Evolutionary conservation across 2,113 vertebrate genomes (phyloP), one percentile per base, ranked within the genome.

Genomic region (Delphinapterus leucas): DNA sequence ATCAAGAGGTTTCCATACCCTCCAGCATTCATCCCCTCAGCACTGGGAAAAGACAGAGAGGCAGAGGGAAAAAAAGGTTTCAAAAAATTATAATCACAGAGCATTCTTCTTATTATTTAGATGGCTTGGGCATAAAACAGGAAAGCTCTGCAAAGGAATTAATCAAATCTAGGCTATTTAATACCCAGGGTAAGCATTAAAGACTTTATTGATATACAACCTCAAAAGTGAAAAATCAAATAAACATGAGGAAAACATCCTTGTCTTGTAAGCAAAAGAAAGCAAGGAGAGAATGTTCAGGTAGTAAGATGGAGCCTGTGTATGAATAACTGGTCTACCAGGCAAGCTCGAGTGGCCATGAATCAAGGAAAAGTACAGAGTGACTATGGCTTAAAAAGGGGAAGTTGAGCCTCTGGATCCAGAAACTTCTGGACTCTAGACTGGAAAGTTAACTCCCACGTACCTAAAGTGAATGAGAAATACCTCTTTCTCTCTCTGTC

Each of bases 1-100:
- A 99, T 99, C 97, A 99, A 91, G 3, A 99, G 98, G 98, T 99
- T 99, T 61, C 99, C 99, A 21, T 99, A 99, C 93, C 99, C 99
- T 68, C 99, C 99, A 12, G 99, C 99, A 93, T 99, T 99, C 99
- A 99, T 99, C 8, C 99, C 99, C 97, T 99, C 99, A 49, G 99
- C 99, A 96, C 99, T 99, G 97, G 53, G 67, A 85, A 98, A 88
- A 23, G 14, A 98, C 6, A 92, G 65, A 95, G 4, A 93, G 61
- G 47, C 25, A 91, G 58, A 89, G 61, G 13, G 25, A 15, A 49
- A 71, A 81, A 70, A 93, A 58, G 13, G 47, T 20, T 41, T 77
- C 36, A 83, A 82, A 77, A 96, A 85, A 83, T 36, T 76, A 2
- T 58, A 71, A 87, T 71, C 65, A 92, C 21, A 87, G 21, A 92